A percentile compares a stretch with the other conserved stretches of the same genome.
These are phyloP conservation scores for Coregonus sp. DNA, from an alignment of 2,797 vertebrate species.

Conservation along the genomic window DNA sequence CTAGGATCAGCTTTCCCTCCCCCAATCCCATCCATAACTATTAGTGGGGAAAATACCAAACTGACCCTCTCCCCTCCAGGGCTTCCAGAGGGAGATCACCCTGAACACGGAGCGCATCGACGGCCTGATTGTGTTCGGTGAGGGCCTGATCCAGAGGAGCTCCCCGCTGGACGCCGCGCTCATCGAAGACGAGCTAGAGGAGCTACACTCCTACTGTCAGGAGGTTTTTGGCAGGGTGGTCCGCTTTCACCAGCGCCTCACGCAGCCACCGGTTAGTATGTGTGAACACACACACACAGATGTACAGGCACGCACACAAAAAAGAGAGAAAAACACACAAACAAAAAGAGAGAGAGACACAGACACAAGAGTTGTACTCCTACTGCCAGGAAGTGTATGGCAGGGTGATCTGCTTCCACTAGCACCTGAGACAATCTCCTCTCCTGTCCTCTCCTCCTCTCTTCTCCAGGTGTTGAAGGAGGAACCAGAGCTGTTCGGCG, in stretches of 20 bases:
- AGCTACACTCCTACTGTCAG: conserved; percentile 92
- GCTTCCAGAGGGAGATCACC: conserved; percentile 92
- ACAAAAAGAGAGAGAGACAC: neutral
- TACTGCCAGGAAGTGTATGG: no score
- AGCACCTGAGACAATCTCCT: neutral
- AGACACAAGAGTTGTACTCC: neutral
- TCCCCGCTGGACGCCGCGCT: conserved; percentile 83
- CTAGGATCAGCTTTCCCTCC: neutral
- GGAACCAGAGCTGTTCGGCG: conserved; percentile 78
- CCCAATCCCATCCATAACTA: neutral
- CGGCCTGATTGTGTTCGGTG: conserved; percentile 88
- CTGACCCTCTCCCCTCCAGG: conserved; percentile 66
- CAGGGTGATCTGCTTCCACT: neutral
- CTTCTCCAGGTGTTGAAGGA: conserved; percentile 58
- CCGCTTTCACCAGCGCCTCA: conserved; percentile 89
- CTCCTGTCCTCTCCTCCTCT: neutral
- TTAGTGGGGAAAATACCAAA: neutral
- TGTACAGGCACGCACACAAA: neutral
- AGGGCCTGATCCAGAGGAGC: conserved; percentile 90
- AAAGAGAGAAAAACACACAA: neutral
- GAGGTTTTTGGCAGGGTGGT: conserved; percentile 90
- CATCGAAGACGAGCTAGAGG: conserved; percentile 91
- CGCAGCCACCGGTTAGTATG: conserved; percentile 72
- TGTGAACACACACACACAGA: conserved; percentile 7
- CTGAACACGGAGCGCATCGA: conserved; percentile 92